A percentile compares a stretch with the other conserved stretches of the same genome.
phyloP scores from a whole-genome alignment of 1,140 invertebrate species.

The Leucophenga varia region DNA sequence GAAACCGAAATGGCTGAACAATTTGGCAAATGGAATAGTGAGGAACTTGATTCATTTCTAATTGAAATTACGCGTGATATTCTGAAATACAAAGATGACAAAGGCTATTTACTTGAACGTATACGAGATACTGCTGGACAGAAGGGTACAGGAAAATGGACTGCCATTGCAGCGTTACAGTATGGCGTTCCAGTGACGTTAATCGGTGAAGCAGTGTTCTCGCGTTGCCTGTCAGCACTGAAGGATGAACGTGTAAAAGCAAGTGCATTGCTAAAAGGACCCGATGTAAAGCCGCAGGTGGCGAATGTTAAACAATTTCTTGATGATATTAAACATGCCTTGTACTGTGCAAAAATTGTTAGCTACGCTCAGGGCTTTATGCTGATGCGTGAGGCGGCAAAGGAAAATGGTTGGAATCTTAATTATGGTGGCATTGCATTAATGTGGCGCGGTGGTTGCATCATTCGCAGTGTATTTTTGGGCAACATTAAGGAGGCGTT shows the following conservation, averaged over 20 bases:
- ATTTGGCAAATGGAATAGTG: slow-evolving; percentile 95
- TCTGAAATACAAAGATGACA: slow-evolving; percentile 85
- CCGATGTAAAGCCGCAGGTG: slow-evolving; percentile 60
- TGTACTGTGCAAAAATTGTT: slow-evolving; percentile 98
- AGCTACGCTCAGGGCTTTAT: slow-evolving; percentile 99
- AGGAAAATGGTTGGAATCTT: slow-evolving; percentile 88
- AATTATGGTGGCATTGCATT: slow-evolving; percentile 98
- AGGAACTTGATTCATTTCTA: slow-evolving; percentile 94
- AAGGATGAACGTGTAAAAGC: slow-evolving; percentile 82
- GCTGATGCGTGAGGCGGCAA: slow-evolving; percentile 92
- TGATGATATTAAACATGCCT: slow-evolving; percentile 73
- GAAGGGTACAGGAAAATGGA: slow-evolving; percentile 99
- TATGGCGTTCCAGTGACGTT: slow-evolving; percentile 97
- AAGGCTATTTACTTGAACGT: slow-evolving; percentile 87
- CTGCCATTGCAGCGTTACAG: slow-evolving; percentile 92
- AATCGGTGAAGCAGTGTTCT: slow-evolving; percentile 97
- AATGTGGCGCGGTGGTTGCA: slow-evolving; percentile 99
- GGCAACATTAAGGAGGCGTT: slow-evolving; percentile 97
- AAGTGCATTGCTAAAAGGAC: slow-evolving; percentile 75
- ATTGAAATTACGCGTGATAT: slow-evolving; percentile 99
- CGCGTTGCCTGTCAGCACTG: slow-evolving; percentile 89
- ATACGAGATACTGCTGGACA: slow-evolving; percentile 96
- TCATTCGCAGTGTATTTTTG: slow-evolving; percentile 90
- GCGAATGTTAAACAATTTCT: slow-evolving; percentile 82
- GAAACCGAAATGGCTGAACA: slow-evolving; percentile 87